Evolutionary conservation across 2,888 invertebrate species (phyloP).

Genomic region (Eupithecia inturbata): DNA sequence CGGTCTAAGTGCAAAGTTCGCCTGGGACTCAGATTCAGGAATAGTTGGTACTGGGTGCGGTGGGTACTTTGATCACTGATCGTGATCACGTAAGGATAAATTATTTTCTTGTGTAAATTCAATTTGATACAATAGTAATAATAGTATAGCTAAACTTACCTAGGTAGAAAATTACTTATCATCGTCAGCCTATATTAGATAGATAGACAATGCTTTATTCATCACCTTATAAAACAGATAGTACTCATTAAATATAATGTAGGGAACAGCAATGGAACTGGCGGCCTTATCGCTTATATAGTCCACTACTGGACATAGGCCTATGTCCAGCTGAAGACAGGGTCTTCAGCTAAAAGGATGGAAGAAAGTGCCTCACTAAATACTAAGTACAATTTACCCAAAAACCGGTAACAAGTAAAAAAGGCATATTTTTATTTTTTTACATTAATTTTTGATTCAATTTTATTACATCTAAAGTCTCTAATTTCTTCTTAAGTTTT

Average conservation of each 20-base stretch:
- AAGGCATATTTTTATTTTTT: too few relatives aligned
- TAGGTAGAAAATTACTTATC: not conserved
- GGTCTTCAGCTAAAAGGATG: not conserved
- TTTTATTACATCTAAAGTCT: not conserved
- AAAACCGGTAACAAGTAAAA: too few relatives aligned
- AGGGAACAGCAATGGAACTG: too few relatives aligned
- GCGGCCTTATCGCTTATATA: too few relatives aligned
- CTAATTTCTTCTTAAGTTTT: not conserved
- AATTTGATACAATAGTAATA: not conserved
- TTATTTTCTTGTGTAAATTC: not conserved
- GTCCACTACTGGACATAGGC: not conserved
- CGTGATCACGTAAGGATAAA: not conserved
- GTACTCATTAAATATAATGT: too few relatives aligned
- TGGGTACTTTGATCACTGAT: too few relatives aligned
- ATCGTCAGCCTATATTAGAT: too few relatives aligned
- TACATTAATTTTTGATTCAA: not conserved
- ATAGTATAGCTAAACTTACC: not conserved
- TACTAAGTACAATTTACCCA: too few relatives aligned
- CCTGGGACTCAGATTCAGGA: constrained; percentile 8
- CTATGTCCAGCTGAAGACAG: too few relatives aligned
- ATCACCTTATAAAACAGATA: too few relatives aligned
- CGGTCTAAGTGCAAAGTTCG: constrained; percentile 33
- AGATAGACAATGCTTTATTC: too few relatives aligned
- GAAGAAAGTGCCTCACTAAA: too few relatives aligned
- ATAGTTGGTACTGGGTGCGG: constrained; percentile 14